Conservation (phyloP, 2,888 invertebrate genomes). For the Drosophila neutralis region DNA sequence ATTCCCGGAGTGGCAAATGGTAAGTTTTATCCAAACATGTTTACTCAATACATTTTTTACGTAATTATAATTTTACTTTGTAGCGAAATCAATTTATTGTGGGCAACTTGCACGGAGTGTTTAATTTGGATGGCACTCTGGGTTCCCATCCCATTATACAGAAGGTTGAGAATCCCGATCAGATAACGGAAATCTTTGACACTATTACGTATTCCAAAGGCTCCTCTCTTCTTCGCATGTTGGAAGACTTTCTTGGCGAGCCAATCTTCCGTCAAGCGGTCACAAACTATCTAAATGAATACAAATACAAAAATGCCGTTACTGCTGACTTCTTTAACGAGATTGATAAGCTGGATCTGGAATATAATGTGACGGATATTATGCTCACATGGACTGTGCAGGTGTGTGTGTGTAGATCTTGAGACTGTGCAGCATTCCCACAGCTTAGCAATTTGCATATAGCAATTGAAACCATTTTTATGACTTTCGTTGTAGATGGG, state of each 20-base stretch:
- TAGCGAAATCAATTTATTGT: slow-evolving; percentile 92
- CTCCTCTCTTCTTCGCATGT: slow-evolving; percentile 93
- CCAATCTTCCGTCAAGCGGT: slow-evolving; percentile 91
- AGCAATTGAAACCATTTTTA: slow-evolving; percentile 37
- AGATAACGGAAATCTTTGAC: slow-evolving; percentile 97
- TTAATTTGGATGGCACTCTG: slow-evolving; percentile 90
- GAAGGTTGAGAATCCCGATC: slow-evolving; percentile 92
- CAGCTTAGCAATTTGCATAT: slow-evolving; percentile 11
- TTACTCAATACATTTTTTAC: neutral
- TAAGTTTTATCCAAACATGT: slow-evolving; percentile 75
- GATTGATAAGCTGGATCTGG: slow-evolving; percentile 86
- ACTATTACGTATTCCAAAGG: slow-evolving; percentile 96
- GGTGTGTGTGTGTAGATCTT: slow-evolving; percentile 36
- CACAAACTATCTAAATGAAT: slow-evolving; percentile 90
- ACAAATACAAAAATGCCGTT: slow-evolving; percentile 91
- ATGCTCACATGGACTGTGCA: slow-evolving; percentile 95
- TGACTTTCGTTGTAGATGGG: slow-evolving; percentile 88
- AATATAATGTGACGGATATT: slow-evolving; percentile 86
- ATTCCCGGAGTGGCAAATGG: slow-evolving; percentile 93
- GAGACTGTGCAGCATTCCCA: slow-evolving; percentile 12
- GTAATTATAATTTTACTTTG: slow-evolving; percentile 56
- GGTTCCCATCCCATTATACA: slow-evolving; percentile 96
- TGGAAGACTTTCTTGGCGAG: slow-evolving; percentile 90
- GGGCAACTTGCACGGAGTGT: slow-evolving; percentile 89
- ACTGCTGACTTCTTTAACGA: slow-evolving; percentile 90